Evolutionary conservation across 2,113 vertebrate species (phyloP).

Genomic region (Mola mola): DNA sequence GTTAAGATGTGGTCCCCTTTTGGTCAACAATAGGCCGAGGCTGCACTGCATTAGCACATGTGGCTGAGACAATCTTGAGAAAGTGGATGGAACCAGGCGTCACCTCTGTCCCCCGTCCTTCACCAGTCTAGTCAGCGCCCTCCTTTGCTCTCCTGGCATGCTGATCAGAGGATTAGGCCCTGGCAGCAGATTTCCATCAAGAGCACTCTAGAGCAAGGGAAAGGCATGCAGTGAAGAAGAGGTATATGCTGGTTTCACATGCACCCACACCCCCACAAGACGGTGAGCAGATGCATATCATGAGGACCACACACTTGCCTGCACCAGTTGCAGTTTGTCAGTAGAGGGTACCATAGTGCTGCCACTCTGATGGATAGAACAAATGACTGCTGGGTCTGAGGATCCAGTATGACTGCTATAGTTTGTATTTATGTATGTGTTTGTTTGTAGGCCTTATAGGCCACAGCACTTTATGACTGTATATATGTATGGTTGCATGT

Average conservation of each 20-base stretch:
- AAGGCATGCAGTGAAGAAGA: slow-evolving; percentile 55
- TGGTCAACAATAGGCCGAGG: no score
- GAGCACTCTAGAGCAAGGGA: slow-evolving; percentile 64
- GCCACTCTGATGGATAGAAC: not conserved
- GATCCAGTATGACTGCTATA: no score
- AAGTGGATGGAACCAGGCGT: slow-evolving; percentile 42
- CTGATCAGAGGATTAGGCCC: slow-evolving; percentile 84
- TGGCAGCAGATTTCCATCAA: slow-evolving; percentile 68
- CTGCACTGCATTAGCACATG: slow-evolving; percentile 67
- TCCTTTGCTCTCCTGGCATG: slow-evolving; percentile 69
- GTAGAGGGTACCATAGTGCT: slow-evolving; percentile 23
- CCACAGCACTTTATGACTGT: no score
- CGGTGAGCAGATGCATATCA: slow-evolving; percentile 1
- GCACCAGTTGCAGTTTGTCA: slow-evolving; percentile 11
- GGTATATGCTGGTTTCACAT: slow-evolving; percentile 58
- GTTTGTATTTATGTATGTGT: no score
- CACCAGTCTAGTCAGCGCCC: slow-evolving; percentile 7
- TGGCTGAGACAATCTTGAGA: slow-evolving; percentile 71
- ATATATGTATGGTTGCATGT: no score
- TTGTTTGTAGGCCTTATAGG: no score
- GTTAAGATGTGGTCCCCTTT: not conserved
- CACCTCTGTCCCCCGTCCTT: slow-evolving; percentile 43
- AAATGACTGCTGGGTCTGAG: not conserved
- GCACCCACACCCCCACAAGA: slow-evolving; percentile 36
- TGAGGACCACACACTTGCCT: slow-evolving; percentile 37